These are phyloP conservation scores for Anthopleura xanthogrammica DNA, from an alignment of 92 coral and sea anemone species.

Conservation along the genomic window DNA sequence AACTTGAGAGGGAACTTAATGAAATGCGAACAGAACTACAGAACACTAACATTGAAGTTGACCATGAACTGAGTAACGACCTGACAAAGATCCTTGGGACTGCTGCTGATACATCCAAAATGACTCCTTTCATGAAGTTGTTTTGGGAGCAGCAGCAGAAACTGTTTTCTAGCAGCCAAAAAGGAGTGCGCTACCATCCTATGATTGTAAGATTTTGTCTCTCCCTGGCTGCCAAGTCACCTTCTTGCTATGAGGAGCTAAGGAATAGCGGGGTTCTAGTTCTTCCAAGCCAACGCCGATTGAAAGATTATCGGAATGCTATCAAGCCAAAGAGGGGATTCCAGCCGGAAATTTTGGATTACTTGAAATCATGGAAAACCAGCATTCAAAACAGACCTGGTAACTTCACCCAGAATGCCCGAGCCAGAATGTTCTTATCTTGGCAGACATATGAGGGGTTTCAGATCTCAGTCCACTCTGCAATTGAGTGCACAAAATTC, in stretches of 20 bases:
- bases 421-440: slow-evolving; percentile 49
- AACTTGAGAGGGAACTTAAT: slow-evolving; percentile 21
- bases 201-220: slow-evolving; percentile 56
- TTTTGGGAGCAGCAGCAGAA: slow-evolving; percentile 66
- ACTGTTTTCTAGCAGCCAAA: slow-evolving; percentile 33
- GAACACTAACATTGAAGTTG: slow-evolving; percentile 42
- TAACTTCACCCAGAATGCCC: slow-evolving; percentile 51
- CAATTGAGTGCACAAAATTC: slow-evolving; percentile 58
- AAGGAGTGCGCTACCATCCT: slow-evolving; percentile 57
- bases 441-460: slow-evolving; percentile 67
- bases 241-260: slow-evolving; percentile 54
- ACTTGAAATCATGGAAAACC: slow-evolving; percentile 48
- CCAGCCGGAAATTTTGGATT: slow-evolving; percentile 49
- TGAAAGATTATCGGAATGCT: slow-evolving; percentile 54
- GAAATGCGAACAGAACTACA: slow-evolving; percentile 45
- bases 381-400: slow-evolving; percentile 57
- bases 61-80: slow-evolving; percentile 46
- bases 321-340: slow-evolving; percentile 48
- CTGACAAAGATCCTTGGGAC: slow-evolving; percentile 24
- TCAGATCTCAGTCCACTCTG: slow-evolving; percentile 42
- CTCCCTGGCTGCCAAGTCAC: slow-evolving; percentile 46
- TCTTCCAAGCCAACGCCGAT: slow-evolving; percentile 48
- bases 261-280: slow-evolving; percentile 52
- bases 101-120: slow-evolving; percentile 22
- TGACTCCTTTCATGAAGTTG: slow-evolving; percentile 56